Evolutionary conservation across 2,888 invertebrate species (phyloP).

Genomic region (Torymus auratus): DNA sequence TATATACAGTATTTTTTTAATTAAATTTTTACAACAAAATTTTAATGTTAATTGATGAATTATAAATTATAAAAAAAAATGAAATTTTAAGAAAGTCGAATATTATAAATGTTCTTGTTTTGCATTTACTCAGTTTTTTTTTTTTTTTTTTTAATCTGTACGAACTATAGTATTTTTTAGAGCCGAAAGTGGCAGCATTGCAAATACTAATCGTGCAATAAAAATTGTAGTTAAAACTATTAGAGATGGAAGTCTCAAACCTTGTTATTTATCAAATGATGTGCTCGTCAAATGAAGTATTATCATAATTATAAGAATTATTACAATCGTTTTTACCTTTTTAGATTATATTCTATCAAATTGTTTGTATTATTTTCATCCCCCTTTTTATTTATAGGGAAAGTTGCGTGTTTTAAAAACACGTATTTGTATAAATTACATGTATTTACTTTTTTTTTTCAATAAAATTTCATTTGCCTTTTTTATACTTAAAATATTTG

Average conservation of each 20-base stretch:
- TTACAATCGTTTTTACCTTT: slow-evolving; percentile 56
- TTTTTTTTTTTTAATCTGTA: slow-evolving; percentile 47
- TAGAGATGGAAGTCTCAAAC: slow-evolving; percentile 50
- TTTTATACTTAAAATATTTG: slow-evolving; percentile 22
- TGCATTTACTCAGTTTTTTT: slow-evolving; percentile 47
- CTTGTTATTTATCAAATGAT: slow-evolving; percentile 46
- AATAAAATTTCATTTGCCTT: slow-evolving; percentile 30
- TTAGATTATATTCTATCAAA: slow-evolving; percentile 54
- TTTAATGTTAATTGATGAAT: slow-evolving; percentile 12
- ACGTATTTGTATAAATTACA: slow-evolving; percentile 29
- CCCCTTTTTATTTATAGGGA: slow-evolving; percentile 51
- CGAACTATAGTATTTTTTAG: slow-evolving; percentile 51
- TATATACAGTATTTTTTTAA: slow-evolving; percentile 23
- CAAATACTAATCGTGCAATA: slow-evolving; percentile 56
- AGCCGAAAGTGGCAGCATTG: slow-evolving; percentile 49
- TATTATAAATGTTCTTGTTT: slow-evolving; percentile 22
- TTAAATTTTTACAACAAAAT: slow-evolving; percentile 6
- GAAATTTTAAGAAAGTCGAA: slow-evolving; percentile 12
- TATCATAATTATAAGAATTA: slow-evolving; percentile 54
- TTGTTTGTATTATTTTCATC: slow-evolving; percentile 55
- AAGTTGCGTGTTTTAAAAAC: slow-evolving; percentile 43
- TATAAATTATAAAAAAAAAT: slow-evolving; percentile 24
- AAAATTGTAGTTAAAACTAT: slow-evolving; percentile 34
- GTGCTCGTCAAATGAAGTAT: slow-evolving; percentile 55
- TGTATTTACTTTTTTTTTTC: slow-evolving; percentile 45